A percentile compares a stretch with the other conserved stretches of the same genome.
Evolutionary conservation across 2,113 vertebrate species (phyloP).

Genomic region (Mesocricetus auratus): DNA sequence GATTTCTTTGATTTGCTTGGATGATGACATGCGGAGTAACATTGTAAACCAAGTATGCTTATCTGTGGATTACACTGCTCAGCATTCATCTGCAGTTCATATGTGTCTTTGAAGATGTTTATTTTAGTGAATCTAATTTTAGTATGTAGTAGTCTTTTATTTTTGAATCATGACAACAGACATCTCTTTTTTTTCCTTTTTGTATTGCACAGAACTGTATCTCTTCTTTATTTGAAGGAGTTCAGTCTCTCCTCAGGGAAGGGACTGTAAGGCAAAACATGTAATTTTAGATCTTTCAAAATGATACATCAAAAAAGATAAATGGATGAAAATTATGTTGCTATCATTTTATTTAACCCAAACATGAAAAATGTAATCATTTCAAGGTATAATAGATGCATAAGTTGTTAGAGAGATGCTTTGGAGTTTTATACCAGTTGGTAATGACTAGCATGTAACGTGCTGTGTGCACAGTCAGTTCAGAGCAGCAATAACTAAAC

Average conservation of each 20-base stretch:
- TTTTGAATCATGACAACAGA: slow-evolving; percentile 67
- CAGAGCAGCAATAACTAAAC: not conserved
- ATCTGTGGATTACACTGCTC: slow-evolving; percentile 14
- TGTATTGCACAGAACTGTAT: not conserved
- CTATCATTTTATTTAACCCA: not conserved
- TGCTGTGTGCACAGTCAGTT: not conserved
- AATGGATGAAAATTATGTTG: not conserved
- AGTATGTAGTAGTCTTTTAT: slow-evolving; percentile 63
- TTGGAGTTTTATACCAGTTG: not conserved
- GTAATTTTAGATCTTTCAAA: not conserved
- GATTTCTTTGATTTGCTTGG: slow-evolving; percentile 66
- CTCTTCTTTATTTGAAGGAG: not conserved
- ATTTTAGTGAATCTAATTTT: slow-evolving; percentile 74
- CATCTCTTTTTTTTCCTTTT: not conserved
- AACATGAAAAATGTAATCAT: not conserved
- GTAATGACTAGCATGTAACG: not conserved
- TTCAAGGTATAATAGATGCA: not conserved
- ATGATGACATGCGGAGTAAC: slow-evolving; percentile 10
- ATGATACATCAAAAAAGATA: not conserved
- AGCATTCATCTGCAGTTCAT: slow-evolving; percentile 6
- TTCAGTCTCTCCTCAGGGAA: not conserved
- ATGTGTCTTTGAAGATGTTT: slow-evolving; percentile 72
- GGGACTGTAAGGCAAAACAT: not conserved
- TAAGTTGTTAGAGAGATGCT: not conserved
- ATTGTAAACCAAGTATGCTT: slow-evolving; percentile 51